Base-by-base conservation (phyloP, 2,797 vertebrate genomes). In the Orientallactaga sibirica region DNA sequence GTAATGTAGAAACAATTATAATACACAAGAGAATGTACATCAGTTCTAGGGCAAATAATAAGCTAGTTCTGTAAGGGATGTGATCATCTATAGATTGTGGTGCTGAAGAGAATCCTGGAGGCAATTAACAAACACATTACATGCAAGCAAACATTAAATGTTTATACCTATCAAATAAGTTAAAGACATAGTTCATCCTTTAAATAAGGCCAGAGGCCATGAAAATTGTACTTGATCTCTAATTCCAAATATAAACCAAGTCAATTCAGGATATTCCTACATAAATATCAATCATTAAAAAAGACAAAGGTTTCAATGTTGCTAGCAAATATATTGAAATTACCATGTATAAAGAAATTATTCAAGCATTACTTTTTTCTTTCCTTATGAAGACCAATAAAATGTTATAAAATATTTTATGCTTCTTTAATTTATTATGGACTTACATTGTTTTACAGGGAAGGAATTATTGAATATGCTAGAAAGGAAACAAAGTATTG, bases 171-270 rank as follows among this genome's bases (percentile, higher is more conserved):
- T 68, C 19, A 33, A 22, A 74, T 27, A 92, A 92, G n/a, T 74
- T 81, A 82, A 86, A 75, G 62, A 33, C 10, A 78, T 19, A 86
- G 62, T 95, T 93, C 91, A 84, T 93, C n/a, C 64, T 81, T 37
- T 37, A 37, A 37, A 37, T 37, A 37, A 37, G 33, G 33, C 33
- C 33, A 37, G 33, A 37, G 33, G 33, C 33, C 33, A 37, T 37
- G 33, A 37, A 2, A 37, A 37, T 37, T 37, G 33, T 37, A 37
- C 33, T 43, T 93, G 61, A 91, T 89, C 91, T 92, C 67, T 48
- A 81, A 73, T 55, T 37, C 7, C 8, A n/a, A 95, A 83, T 82
- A 91, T 79, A 29, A 11, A 33, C 62, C 81, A 62, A 70, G 3
- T 48, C 29, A 29, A 80, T 86, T 89, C 16, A 87, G 25, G 25